phyloP scores from a whole-genome alignment of 64 coral and sea anemone species.

The Dendrophyllia cribrosa region DNA sequence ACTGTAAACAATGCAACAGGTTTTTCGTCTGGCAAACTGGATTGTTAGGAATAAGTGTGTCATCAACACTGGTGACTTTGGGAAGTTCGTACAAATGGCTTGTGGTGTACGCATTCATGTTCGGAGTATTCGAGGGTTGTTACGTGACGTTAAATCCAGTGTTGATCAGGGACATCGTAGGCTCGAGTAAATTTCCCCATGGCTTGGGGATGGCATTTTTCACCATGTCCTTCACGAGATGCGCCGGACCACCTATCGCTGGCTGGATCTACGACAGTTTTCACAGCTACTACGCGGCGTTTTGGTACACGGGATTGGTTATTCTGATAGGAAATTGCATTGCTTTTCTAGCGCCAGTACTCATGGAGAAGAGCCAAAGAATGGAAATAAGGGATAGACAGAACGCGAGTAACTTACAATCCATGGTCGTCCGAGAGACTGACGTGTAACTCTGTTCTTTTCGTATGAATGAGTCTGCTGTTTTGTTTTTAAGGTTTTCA shows the following conservation, averaged over 20 bases:
- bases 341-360: background rate
- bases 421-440: background rate
- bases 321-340: slow-evolving; percentile 8
- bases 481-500: no score
- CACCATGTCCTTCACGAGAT: slow-evolving; percentile 49
- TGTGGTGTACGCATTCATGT: slow-evolving; percentile 51
- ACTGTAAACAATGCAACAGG: slow-evolving; percentile 18
- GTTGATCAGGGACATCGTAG: slow-evolving; percentile 68
- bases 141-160: slow-evolving; percentile 71
- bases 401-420: background rate
- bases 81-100: slow-evolving; percentile 53
- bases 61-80: slow-evolving; percentile 63
- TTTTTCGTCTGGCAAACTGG: slow-evolving; percentile 44
- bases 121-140: slow-evolving; percentile 64
- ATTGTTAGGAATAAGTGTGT: slow-evolving; percentile 60
- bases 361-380: background rate
- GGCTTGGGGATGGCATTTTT: slow-evolving; percentile 49
- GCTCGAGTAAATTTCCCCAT: slow-evolving; percentile 9
- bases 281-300: slow-evolving; percentile 62
- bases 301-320: slow-evolving; percentile 36
- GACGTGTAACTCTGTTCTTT: background rate
- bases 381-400: background rate
- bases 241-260: slow-evolving; percentile 57
- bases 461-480: no score
- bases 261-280: slow-evolving; percentile 71